Conservation (phyloP, 2,888 invertebrate species). For the Dicyrtoma fusca region DNA sequence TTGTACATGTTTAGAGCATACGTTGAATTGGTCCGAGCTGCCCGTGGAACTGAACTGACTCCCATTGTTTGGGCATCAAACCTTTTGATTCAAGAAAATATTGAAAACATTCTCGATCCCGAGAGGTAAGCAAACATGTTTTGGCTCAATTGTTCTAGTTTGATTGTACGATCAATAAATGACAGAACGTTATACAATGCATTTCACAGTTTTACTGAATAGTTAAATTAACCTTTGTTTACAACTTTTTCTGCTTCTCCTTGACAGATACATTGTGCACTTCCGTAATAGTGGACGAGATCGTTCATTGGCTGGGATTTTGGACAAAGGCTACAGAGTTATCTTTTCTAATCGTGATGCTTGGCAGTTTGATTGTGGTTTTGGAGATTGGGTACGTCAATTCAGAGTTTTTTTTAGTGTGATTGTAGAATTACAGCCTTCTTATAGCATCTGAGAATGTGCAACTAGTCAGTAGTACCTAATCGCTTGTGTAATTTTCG, state of each 20-base stretch:
- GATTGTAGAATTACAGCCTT: no score
- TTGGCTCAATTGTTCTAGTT: no score
- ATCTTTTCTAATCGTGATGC: slow-evolving; percentile 87
- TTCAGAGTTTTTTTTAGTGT: not conserved
- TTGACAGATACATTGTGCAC: slow-evolving; percentile 70
- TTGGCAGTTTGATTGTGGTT: slow-evolving; percentile 84
- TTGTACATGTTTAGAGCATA: slow-evolving; percentile 60
- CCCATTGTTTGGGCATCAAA: slow-evolving; percentile 80
- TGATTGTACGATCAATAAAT: not conserved
- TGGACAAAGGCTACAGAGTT: slow-evolving; percentile 72
- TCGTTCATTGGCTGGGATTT: slow-evolving; percentile 66
- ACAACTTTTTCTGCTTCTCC: not conserved
- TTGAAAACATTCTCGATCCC: slow-evolving; percentile 70
- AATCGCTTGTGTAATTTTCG: no score
- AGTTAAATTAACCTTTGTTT: not conserved
- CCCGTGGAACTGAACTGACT: slow-evolving; percentile 63
- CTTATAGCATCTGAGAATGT: no score
- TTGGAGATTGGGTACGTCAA: slow-evolving; percentile 72
- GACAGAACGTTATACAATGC: not conserved
- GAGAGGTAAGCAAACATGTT: slow-evolving; percentile 58
- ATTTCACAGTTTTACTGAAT: not conserved
- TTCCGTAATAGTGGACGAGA: slow-evolving; percentile 74
- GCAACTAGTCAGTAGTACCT: no score
- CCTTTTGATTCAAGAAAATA: slow-evolving; percentile 69
- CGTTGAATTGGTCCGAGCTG: slow-evolving; percentile 65